Percentiles rank a stretch among this genome's conserved stretches.
These are phyloP conservation scores for Rhynchonycteris naso DNA, from an alignment of 2,797 vertebrate species.

Conservation along the genomic window DNA sequence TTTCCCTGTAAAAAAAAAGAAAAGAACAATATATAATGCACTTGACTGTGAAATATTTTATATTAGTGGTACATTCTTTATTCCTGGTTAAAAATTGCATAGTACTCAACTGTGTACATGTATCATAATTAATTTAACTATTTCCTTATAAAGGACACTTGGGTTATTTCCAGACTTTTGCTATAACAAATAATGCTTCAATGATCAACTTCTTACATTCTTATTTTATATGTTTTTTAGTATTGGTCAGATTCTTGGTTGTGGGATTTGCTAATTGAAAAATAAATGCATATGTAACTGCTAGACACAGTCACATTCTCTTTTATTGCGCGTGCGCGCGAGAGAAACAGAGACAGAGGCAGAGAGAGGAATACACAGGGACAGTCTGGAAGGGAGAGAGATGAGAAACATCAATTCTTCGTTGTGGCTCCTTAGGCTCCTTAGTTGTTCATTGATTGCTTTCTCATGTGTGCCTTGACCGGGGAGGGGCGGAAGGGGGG, in stretches of 20 bases:
- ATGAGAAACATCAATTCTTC: too few relatives aligned
- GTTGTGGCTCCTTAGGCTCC: too few relatives aligned
- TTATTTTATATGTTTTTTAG: conserved; percentile 40
- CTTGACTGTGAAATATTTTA: conserved; percentile 15
- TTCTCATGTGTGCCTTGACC: too few relatives aligned
- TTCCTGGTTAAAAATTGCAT: conserved; percentile 30
- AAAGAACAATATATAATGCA: background rate
- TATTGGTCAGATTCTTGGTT: conserved; percentile 40
- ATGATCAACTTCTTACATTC: background rate
- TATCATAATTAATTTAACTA: background rate
- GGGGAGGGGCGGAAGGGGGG: too few relatives aligned
- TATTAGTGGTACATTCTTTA: background rate
- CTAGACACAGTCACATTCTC: conserved; percentile 29
- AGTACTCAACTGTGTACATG: background rate
- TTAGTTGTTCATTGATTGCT: too few relatives aligned
- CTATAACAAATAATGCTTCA: conserved; percentile 27
- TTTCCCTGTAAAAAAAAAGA: too few relatives aligned
- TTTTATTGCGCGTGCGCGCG: background rate
- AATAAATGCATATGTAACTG: background rate
- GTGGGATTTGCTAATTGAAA: conserved; percentile 50
- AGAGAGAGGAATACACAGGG: too few relatives aligned
- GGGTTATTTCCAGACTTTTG: conserved; percentile 28
- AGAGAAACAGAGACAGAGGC: too few relatives aligned
- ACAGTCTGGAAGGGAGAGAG: too few relatives aligned
- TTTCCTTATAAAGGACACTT: background rate